Percentiles rank a stretch among this genome's conserved stretches.
phyloP scores from a whole-genome alignment of 2,797 vertebrate genomes.

The Cossypha heuglini region DNA sequence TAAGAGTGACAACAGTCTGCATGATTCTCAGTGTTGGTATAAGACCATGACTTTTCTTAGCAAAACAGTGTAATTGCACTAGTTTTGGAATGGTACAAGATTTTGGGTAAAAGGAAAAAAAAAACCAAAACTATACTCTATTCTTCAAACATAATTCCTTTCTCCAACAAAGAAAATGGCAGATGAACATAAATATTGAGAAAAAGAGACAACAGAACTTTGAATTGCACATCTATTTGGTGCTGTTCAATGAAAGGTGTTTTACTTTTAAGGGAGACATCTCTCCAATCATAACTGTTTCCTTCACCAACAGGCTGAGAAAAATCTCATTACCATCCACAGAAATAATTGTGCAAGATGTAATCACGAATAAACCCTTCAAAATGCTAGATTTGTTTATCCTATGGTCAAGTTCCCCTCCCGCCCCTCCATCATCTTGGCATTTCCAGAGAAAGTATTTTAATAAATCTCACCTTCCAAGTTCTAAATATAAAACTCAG shows the following conservation, averaged over 20 bases:
- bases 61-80: not conserved
- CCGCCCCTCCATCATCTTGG: not conserved
- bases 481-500: not conserved
- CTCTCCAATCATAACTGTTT: not conserved
- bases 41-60: not conserved
- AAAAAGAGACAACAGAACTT: not conserved
- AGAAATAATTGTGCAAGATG: not conserved
- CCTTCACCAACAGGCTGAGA: not conserved
- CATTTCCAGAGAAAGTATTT: not conserved
- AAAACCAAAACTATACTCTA: not conserved
- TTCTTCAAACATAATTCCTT: not conserved
- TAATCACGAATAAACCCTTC: not conserved
- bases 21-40: not conserved
- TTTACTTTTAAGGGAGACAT: not conserved
- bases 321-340: not conserved
- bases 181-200: not conserved
- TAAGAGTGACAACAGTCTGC: not conserved
- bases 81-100: not conserved
- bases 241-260: not conserved
- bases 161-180: not conserved
- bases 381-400: not conserved
- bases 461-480: not conserved
- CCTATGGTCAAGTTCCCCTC: not conserved
- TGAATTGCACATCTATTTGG: not conserved
- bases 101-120: not conserved